Evolutionary conservation across 2,797 vertebrate genomes (phyloP).

Genomic region (Hippoglossus hippoglossus): DNA sequence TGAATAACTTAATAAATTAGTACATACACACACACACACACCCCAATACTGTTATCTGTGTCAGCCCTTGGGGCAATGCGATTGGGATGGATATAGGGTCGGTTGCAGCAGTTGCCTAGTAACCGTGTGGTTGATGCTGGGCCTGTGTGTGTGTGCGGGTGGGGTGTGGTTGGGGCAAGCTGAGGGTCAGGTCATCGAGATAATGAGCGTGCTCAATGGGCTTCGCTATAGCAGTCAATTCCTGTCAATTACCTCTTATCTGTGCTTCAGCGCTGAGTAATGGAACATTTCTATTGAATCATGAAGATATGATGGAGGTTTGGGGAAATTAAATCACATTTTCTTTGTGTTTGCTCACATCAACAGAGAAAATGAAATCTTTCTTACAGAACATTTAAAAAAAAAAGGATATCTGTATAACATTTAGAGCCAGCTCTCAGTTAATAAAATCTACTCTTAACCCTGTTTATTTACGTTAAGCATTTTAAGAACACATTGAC

Average conservation of each 20-base stretch:
- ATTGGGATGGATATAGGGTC: constrained; percentile 39
- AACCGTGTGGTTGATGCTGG: constrained; percentile 53
- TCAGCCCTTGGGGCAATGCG: constrained; percentile 50
- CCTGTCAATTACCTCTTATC: constrained; percentile 48
- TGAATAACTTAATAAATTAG: constrained; percentile 14
- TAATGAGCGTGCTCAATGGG: constrained; percentile 55
- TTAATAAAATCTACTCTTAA: constrained; percentile 9
- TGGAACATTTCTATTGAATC: constrained; percentile 28
- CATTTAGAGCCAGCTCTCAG: not conserved
- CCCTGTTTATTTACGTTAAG: too few species aligned
- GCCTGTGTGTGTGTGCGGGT: constrained; percentile 1
- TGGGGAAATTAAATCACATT: not conserved
- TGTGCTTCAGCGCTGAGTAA: constrained; percentile 22
- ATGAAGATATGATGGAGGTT: constrained; percentile 26
- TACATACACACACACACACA: constrained; percentile 5
- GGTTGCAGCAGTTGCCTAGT: constrained; percentile 64
- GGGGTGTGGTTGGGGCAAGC: constrained; percentile 30
- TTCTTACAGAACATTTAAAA: constrained; percentile 4
- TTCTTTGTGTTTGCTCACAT: constrained; percentile 1
- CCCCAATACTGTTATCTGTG: constrained; percentile 29
- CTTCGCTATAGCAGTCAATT: constrained; percentile 47
- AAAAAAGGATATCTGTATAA: constrained; percentile 3
- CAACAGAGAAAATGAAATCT: constrained; percentile 9
- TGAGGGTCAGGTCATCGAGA: constrained; percentile 56
- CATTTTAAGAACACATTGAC: not conserved